Evolutionary conservation across 2,797 vertebrate genomes (phyloP).

Genomic region (Yasuhikotakia modesta): DNA sequence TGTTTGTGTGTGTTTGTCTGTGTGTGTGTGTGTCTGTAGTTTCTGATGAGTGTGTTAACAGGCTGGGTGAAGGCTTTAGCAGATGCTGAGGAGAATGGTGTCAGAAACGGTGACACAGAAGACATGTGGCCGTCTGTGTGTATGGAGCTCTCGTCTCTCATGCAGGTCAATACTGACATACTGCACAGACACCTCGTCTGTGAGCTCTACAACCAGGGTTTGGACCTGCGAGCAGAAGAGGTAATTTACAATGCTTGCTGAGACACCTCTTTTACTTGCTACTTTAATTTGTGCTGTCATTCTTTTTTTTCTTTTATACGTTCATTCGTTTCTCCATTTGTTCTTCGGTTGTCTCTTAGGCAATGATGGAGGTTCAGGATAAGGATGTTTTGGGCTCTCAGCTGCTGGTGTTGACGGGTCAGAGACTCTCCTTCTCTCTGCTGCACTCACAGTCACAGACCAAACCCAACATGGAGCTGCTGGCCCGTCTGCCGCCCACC

Average conservation of each 20-base stretch:
- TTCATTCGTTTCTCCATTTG: background rate
- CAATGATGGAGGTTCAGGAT: slow-evolving; percentile 89
- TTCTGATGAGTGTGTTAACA: slow-evolving; percentile 84
- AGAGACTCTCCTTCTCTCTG: slow-evolving; percentile 87
- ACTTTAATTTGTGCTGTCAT: background rate
- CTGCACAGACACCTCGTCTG: slow-evolving; percentile 88
- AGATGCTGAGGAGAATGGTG: slow-evolving; percentile 59
- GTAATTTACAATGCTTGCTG: slow-evolving; percentile 64
- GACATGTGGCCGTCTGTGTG: slow-evolving; percentile 87
- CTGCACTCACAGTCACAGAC: slow-evolving; percentile 85
- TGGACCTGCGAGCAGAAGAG: slow-evolving; percentile 90
- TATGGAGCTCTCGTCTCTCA: slow-evolving; percentile 83
- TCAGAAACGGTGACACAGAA: slow-evolving; percentile 55
- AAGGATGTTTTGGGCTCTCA: slow-evolving; percentile 95
- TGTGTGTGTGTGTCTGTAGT: slow-evolving; percentile 71
- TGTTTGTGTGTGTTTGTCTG: too few relatives aligned
- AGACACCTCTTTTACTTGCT: background rate
- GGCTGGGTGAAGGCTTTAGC: slow-evolving; percentile 83
- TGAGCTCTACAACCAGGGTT: slow-evolving; percentile 91
- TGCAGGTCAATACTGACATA: slow-evolving; percentile 88
- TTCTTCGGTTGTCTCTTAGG: slow-evolving; percentile 69
- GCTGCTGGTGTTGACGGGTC: slow-evolving; percentile 89
- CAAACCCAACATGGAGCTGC: slow-evolving; percentile 88
- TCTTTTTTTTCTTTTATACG: background rate
- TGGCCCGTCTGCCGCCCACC: slow-evolving; percentile 88